phyloP scores from a whole-genome alignment of 2,888 invertebrate species.

The Myathropa florea region DNA sequence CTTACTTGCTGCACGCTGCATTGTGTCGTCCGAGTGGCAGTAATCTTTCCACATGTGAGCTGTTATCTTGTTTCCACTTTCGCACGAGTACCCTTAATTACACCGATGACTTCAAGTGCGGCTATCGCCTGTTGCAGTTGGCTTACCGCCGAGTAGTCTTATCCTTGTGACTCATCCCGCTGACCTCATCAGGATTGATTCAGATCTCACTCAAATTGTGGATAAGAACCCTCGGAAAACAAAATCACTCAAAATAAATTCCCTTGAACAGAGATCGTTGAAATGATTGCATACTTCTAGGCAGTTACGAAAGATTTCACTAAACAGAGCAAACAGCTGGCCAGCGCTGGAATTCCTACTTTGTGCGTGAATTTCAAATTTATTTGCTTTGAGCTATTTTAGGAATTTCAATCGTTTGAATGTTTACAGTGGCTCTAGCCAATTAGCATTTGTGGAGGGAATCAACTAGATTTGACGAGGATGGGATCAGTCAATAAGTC shows the following conservation, averaged over 20 bases:
- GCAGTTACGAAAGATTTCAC: neutral
- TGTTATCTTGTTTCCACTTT: neutral
- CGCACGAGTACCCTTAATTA: neutral
- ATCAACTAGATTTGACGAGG: neutral
- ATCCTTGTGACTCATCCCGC: neutral
- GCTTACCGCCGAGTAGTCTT: neutral
- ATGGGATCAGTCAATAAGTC: neutral
- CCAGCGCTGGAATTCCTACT: neutral
- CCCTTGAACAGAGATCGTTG: neutral
- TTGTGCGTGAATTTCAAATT: neutral
- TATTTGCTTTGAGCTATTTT: slow-evolving; percentile 1
- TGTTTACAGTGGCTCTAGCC: neutral
- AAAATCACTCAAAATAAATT: neutral
- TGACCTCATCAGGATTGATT: neutral
- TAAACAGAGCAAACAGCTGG: neutral
- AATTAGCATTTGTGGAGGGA: neutral
- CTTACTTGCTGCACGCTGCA: neutral
- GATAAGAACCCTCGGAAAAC: neutral
- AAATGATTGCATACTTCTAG: slow-evolving; percentile 25
- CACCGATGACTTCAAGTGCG: neutral
- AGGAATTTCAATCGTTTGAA: neutral
- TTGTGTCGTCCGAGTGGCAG: neutral
- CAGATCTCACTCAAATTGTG: slow-evolving; percentile 3
- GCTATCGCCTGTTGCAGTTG: neutral
- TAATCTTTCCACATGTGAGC: slow-evolving; percentile 16